Conservation (phyloP, 2,113 vertebrate species). For the Butorides virescens region DNA sequence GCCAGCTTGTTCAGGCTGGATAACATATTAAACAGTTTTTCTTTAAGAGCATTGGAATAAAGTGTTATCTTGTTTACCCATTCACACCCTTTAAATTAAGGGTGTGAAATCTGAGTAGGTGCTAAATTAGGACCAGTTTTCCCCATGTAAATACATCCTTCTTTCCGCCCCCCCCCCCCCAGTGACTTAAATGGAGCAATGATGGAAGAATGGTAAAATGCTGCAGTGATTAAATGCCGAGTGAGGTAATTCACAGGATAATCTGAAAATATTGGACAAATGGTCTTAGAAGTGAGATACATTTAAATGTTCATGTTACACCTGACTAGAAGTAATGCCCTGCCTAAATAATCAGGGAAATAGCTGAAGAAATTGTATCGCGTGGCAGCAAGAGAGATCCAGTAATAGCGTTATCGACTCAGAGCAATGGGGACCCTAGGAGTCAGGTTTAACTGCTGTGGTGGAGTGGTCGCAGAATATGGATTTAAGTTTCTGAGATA, state of each 20-base stretch:
- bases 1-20: neutral
- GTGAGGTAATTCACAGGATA: neutral
- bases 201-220: neutral
- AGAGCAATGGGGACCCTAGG: neutral
- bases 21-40: neutral
- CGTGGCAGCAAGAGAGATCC: neutral
- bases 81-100: neutral
- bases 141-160: neutral
- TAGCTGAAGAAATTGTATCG: neutral
- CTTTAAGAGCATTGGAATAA: neutral
- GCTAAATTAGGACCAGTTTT: neutral
- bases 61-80: neutral
- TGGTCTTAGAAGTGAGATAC: neutral
- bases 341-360: neutral
- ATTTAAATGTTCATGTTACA: neutral
- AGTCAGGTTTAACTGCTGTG: neutral
- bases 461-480: neutral
- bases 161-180: too few relatives aligned
- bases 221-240: neutral
- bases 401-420: accelerated
- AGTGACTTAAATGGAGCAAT: neutral
- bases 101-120: neutral
- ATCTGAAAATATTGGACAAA: neutral
- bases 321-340: neutral
- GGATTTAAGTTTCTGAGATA: neutral